Conservation (phyloP, 2,888 invertebrate genomes). For the Aleiodes testaceus region DNA sequence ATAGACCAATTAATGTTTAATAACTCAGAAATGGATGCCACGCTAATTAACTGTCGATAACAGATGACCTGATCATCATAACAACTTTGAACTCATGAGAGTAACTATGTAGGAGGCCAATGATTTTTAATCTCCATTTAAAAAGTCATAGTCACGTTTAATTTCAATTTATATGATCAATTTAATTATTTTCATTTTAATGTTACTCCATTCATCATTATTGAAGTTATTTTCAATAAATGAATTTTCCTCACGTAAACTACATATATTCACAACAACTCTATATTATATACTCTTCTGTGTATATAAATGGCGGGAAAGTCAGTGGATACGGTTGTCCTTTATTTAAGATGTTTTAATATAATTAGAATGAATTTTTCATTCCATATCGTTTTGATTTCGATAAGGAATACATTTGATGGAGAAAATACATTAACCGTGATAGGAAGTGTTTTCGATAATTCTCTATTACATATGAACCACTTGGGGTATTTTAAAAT, state of each 20-base stretch:
- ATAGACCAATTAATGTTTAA: conserved; percentile 58
- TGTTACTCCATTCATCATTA: no score
- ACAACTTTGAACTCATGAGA: neutral
- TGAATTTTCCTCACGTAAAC: neutral
- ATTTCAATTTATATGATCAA: neutral
- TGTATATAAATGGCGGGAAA: conserved; percentile 59
- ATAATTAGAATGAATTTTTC: conserved; percentile 15
- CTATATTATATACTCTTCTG: conserved; percentile 35
- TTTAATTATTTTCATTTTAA: no score
- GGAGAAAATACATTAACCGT: neutral
- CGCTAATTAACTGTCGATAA: conserved; percentile 54
- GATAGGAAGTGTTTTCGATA: conserved; percentile 15
- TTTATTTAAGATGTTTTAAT: conserved; percentile 49
- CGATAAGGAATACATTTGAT: conserved; percentile 17
- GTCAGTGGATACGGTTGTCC: conserved; percentile 60
- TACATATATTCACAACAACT: conserved; percentile 41
- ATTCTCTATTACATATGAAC: conserved; percentile 26
- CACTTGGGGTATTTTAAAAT: conserved; percentile 22
- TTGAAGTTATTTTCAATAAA: no score
- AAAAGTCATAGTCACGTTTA: neutral
- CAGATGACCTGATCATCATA: conserved; percentile 38
- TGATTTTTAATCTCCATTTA: conserved; percentile 2
- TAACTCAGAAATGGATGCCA: conserved; percentile 53
- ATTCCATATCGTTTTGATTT: conserved; percentile 9
- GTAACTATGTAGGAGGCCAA: conserved; percentile 5